Conservation (phyloP, 2,888 invertebrate genomes). For the Drosophila maculinotata region DNA sequence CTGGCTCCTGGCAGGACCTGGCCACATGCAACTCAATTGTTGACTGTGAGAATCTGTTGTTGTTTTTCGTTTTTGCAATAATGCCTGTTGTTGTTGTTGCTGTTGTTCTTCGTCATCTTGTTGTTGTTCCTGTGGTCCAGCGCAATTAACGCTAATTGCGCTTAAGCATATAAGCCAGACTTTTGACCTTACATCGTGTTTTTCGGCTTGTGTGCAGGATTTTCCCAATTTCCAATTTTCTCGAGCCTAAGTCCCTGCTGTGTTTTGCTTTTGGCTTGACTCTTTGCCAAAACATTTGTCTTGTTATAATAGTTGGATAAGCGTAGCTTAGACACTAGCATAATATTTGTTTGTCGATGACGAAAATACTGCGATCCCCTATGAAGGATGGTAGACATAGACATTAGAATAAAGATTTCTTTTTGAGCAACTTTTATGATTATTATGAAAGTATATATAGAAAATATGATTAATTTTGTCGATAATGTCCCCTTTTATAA, state of each 20-base stretch:
- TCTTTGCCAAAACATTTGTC: slow-evolving; percentile 43
- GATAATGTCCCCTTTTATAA: too few relatives aligned
- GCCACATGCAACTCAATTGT: slow-evolving; percentile 36
- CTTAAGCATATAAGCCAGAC: slow-evolving; percentile 72
- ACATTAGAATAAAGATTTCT: too few relatives aligned
- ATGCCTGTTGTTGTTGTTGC: slow-evolving; percentile 25
- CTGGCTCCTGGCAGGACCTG: slow-evolving; percentile 20
- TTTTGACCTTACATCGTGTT: slow-evolving; percentile 77
- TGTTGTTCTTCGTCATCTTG: slow-evolving; percentile 7
- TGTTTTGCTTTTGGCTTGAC: slow-evolving; percentile 67
- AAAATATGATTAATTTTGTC: too few relatives aligned
- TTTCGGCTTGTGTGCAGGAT: slow-evolving; percentile 62
- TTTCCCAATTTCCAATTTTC: slow-evolving; percentile 60
- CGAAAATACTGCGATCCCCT: slow-evolving; percentile 27
- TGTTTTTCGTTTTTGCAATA: slow-evolving; percentile 33
- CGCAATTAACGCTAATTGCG: slow-evolving; percentile 76
- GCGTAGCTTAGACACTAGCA: slow-evolving; percentile 6
- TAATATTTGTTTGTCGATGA: slow-evolving; percentile 1
- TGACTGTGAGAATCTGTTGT: slow-evolving; percentile 53
- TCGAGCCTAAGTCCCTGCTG: slow-evolving; percentile 25
- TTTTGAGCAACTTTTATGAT: slow-evolving; percentile 3
- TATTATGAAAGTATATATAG: slow-evolving; percentile 3
- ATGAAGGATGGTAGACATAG: background rate
- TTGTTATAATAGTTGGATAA: slow-evolving; percentile 6
- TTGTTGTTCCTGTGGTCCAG: slow-evolving; percentile 42